Evolutionary conservation across 2,113 vertebrate species (phyloP).

Genomic region (Otus sunia): DNA sequence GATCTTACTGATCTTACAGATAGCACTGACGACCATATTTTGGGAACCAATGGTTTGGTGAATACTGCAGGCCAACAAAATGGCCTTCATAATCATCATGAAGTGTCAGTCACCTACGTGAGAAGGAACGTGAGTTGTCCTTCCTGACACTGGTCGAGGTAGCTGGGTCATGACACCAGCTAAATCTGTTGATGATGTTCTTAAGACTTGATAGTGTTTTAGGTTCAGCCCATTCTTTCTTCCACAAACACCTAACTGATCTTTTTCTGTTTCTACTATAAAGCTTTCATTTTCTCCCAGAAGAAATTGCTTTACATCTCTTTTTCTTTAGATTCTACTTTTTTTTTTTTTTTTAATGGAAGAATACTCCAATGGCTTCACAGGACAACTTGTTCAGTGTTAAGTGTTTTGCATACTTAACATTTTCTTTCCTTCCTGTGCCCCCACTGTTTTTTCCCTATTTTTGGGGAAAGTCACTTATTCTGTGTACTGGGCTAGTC

Average conservation of each 20-base stretch:
- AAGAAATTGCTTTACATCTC: background rate
- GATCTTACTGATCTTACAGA: background rate
- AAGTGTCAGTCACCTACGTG: background rate
- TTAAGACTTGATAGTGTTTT: background rate
- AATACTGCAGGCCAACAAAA: background rate
- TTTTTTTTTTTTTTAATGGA: background rate
- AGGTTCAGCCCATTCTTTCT: background rate
- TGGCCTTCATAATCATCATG: background rate
- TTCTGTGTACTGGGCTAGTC: background rate
- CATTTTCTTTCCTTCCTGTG: background rate
- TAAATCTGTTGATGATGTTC: background rate
- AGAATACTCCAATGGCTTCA: background rate
- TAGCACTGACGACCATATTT: background rate
- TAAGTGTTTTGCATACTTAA: background rate
- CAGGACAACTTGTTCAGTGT: background rate
- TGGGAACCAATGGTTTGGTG: background rate
- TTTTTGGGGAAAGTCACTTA: background rate
- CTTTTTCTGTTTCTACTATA: background rate
- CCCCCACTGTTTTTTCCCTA: fast-evolving
- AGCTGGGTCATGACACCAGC: background rate
- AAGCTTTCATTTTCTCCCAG: background rate
- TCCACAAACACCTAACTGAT: background rate
- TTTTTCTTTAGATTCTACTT: background rate
- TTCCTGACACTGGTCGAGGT: background rate
- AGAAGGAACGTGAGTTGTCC: background rate